Evolutionary conservation across 2,888 invertebrate species (phyloP), one percentile per base, ranked within the genome.

Genomic region (Slavum lentiscoides): DNA sequence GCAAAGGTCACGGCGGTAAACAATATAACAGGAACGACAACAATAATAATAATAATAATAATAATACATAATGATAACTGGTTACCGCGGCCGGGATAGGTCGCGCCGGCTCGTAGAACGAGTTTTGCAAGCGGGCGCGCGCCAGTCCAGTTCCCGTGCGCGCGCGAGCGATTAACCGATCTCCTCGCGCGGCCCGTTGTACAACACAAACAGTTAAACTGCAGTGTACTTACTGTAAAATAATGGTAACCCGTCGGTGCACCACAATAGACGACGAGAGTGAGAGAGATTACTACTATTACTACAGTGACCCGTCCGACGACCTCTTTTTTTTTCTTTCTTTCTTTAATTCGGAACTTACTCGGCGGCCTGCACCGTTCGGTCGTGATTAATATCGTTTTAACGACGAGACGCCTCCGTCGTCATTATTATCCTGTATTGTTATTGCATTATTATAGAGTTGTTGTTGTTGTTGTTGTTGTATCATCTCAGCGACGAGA

Each of bases 31-130:
- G 23, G 39, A 74, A 66, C 21, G 39, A 80, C 53, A 70, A 77
- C 37, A 74, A 49, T 11, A 49, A 49, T 11, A 49, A 49, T 11
- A 49, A 15, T 13, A 19, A 70, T 23, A 74, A 66, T 21, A 74
- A 73, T 17, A 58, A 67, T 13, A 67, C 30, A 69, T 37, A 70
- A 66, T 80, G 66, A 80, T 80, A 80, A 80, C 80, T 80, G 80
- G 80, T 80, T 80, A 72, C n/a, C 11, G 58, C 53, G 74, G 69
- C 8, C 30, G n/a, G 68, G 37, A 15, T 5, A 43, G 43, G 17
- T 37, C 17, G 17, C 17, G 62, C 17, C 55, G 69, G 5, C 55
- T n/a, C 19, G 55, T 30, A 30, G 67, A 76, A 76, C 75, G 67
- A 68, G 75, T 76, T 76, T 76, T 59, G 74, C 74, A 19, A 30